Evolutionary conservation across 2,888 invertebrate genomes (phyloP), one percentile per base, ranked within the genome.

Genomic region (Poecilus cupreus): DNA sequence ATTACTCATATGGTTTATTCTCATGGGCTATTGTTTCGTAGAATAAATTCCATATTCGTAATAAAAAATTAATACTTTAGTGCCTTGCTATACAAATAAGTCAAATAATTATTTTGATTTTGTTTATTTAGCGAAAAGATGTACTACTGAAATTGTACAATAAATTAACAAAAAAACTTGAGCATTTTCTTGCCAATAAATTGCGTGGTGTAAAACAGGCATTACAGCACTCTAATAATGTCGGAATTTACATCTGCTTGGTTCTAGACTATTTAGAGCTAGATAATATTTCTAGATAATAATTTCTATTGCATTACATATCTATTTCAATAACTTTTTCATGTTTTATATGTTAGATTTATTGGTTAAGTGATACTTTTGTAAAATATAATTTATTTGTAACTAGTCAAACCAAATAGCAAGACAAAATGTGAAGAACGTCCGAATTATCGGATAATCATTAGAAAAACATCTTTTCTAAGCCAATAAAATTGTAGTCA

Each of bases 401-500:
- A 70, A 32, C 80, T 80, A 80, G 80, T 80, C 80, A 80, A 32
- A 57, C 80, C 80, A 80, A 80, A 80, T 70, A 75, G 75, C 49
- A 75, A 51, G 43, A 60, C 60, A 60, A 60, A 60, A 60, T 60
- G 39, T 70, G 70, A 70, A 60, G 16, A 60, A 37, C 54, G n/a
- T 70, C 18, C 37, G 68, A 16, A 26, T 6, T 32, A 32, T 37
- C 37, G 68, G 39, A 68, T 54, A 54, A 37, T 13, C 74, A 49
- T 13, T 75, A 49, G 75, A 51, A 68, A 37, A 68, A 32, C 74
- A 49, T 54, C 26, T 75, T 54, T 75, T 54, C 18, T 54, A 54
- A 49, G 51, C 54, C 75, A 54, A 57, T 39, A 60, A n/a, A n/a
- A 22, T n/a, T 70, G 89, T 84, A 90, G 84, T 84, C 78, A 54